A percentile compares a stretch with the other conserved stretches of the same genome.
Conservation (phyloP, 1,140 invertebrate species). For the Zaprionus davidi region DNA sequence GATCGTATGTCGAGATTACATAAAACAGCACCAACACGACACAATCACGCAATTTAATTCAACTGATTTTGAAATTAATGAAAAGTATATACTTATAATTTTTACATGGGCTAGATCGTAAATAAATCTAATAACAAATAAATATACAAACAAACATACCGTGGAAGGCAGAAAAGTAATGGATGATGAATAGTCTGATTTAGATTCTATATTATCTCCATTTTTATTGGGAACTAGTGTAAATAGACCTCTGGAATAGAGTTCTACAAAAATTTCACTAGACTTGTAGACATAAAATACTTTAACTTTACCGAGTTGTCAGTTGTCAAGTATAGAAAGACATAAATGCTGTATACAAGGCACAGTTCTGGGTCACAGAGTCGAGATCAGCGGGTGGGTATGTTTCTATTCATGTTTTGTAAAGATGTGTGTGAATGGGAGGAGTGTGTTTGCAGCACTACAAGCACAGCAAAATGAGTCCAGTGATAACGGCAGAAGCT, state of each 20-base stretch:
- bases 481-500: constrained; percentile 50
- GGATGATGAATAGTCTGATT: not conserved
- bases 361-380: not conserved
- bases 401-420: constrained; percentile 4
- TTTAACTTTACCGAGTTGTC: not conserved
- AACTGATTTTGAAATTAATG: constrained; percentile 7
- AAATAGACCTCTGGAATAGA: not conserved
- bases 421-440: constrained; percentile 17
- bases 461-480: constrained; percentile 50
- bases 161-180: not conserved
- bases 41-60: constrained; percentile 39
- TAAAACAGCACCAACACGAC: constrained; percentile 3
- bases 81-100: constrained; percentile 5
- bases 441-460: constrained; percentile 43
- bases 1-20: not conserved
- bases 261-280: not conserved
- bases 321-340: not conserved
- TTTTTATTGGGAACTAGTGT: not conserved
- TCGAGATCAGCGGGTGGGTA: constrained; percentile 10
- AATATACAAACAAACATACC: not conserved
- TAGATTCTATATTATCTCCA: not conserved
- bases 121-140: constrained; percentile 2
- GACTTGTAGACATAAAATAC: not conserved
- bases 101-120: constrained; percentile 11
- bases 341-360: constrained; percentile 16